Conservation (phyloP, 2,888 invertebrate species). For the Apamea monoglypha region DNA sequence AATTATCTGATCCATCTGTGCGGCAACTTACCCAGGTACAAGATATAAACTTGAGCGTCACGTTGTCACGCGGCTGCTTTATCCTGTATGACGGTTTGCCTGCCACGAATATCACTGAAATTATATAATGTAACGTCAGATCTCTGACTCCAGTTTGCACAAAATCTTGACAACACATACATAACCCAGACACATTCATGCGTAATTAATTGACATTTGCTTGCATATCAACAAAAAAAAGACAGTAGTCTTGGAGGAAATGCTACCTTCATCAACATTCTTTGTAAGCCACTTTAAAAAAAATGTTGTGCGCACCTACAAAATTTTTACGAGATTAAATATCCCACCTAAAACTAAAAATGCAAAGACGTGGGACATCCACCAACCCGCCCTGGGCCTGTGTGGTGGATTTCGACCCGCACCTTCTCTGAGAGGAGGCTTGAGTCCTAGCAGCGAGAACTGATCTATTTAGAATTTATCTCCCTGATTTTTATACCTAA, state of each 20-base stretch:
- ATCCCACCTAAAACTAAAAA: background rate
- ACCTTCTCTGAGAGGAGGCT: too few relatives aligned
- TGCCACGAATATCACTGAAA: conserved; percentile 92
- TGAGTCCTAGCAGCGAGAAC: background rate
- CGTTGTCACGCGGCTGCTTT: conserved; percentile 93
- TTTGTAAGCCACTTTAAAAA: background rate
- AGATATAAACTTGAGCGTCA: conserved; percentile 92
- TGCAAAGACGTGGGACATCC: background rate
- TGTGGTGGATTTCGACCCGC: too few relatives aligned
- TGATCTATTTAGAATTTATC: background rate
- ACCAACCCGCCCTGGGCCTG: too few relatives aligned
- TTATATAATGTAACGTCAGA: conserved; percentile 9
- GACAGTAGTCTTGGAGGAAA: background rate
- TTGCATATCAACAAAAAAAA: background rate
- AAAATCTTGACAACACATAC: background rate
- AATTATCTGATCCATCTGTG: conserved; percentile 9
- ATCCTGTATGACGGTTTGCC: conserved; percentile 93
- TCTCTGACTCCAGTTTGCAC: background rate
- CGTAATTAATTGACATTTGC: background rate
- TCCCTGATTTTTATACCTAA: background rate
- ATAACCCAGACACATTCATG: background rate
- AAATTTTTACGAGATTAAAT: background rate
- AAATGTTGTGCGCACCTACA: background rate
- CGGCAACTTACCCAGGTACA: conserved; percentile 89
- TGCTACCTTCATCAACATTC: background rate